Percentiles rank a stretch among this genome's conserved stretches.
These are phyloP conservation scores for Trochalopteron elliotii DNA, from an alignment of 2,113 vertebrate genomes.

Conservation along the genomic window DNA sequence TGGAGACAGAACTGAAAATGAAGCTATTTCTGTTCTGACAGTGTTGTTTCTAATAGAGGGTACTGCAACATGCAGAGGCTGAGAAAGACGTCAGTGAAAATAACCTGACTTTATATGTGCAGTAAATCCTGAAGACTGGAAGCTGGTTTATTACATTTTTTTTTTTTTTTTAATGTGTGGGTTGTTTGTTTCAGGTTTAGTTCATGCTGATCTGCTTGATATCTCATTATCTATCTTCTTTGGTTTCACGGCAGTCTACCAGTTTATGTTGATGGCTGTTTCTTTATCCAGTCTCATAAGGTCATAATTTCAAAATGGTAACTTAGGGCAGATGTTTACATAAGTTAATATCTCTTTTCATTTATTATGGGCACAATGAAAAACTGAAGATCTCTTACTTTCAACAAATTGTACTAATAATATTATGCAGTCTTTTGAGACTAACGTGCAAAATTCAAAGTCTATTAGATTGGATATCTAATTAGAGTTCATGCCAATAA, in stretches of 20 bases:
- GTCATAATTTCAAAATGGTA: neutral
- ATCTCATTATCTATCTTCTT: neutral
- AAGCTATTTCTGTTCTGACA: neutral
- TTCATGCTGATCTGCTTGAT: neutral
- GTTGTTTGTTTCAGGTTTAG: neutral
- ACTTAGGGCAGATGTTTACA: neutral
- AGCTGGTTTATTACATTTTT: neutral
- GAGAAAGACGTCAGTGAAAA: neutral
- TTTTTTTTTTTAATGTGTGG: no score
- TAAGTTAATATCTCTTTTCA: neutral
- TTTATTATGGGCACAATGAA: neutral
- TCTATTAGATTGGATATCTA: neutral
- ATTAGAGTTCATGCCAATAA: neutral
- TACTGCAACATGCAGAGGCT: rapidly evolving
- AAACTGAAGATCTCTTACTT: neutral
- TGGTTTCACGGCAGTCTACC: neutral
- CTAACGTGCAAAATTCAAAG: neutral
- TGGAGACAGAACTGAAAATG: neutral
- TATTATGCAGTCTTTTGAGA: neutral
- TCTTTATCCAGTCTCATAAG: neutral
- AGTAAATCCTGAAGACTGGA: neutral
- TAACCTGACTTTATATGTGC: neutral
- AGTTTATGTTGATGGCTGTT: neutral
- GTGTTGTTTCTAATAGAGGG: neutral
- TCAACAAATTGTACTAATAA: neutral